Evolutionary conservation across 1,140 invertebrate species (phyloP).

Genomic region (Conus ventricosus): DNA sequence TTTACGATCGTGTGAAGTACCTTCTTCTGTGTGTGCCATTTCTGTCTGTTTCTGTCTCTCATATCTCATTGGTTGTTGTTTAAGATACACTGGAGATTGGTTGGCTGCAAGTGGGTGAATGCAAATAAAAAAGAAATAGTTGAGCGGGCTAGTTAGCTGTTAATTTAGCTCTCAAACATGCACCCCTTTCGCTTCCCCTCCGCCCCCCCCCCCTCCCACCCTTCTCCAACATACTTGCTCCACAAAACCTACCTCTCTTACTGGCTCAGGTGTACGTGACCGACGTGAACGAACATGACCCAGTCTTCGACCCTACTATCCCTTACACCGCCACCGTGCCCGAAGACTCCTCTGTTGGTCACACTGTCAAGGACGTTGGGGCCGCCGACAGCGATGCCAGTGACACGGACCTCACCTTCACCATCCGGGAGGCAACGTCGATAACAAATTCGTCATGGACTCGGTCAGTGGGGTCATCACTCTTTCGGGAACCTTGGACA

Average conservation of each 20-base stretch:
- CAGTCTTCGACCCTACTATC: conserved; percentile 61
- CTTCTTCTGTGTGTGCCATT: no score
- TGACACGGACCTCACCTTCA: conserved; percentile 37
- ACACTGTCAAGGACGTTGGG: conserved; percentile 42
- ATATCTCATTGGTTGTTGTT: no score
- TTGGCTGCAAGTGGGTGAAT: no score
- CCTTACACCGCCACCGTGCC: conserved; percentile 41
- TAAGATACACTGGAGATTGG: no score
- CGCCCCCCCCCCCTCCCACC: no score
- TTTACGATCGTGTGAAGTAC: no score
- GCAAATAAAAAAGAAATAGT: no score
- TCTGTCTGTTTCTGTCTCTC: no score
- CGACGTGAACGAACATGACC: conserved; percentile 59
- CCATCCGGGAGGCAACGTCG: conserved; percentile 42
- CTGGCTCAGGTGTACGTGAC: conserved; percentile 48
- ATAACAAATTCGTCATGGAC: conserved; percentile 51
- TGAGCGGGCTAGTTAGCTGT: no score
- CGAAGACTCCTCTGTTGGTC: conserved; percentile 50
- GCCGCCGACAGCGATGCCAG: conserved; percentile 53
- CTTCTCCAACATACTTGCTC: no score
- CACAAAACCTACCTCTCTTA: background rate
- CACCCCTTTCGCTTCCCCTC: no score
- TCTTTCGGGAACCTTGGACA: conserved; percentile 39
- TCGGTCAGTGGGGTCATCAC: conserved; percentile 45
- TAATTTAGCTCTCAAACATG: no score